phyloP scores from a whole-genome alignment of 2,797 vertebrate genomes.

The Podarcis siculus region DNA sequence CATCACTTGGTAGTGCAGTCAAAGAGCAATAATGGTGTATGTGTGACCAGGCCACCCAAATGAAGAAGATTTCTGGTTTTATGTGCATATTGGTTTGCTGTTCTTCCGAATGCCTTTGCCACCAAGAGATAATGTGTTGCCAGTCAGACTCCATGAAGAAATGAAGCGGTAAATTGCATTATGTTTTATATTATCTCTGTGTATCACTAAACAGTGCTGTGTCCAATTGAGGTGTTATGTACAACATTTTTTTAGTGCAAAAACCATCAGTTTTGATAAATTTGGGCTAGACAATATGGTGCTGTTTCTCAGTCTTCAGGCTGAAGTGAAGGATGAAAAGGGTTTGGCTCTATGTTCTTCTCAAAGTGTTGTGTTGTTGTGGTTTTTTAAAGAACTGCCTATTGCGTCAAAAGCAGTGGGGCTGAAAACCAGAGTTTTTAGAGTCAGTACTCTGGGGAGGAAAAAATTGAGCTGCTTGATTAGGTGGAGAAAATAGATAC shows the following conservation, averaged over 20 bases:
- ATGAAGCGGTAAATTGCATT: slow-evolving; percentile 65
- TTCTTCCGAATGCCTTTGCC: slow-evolving; percentile 43
- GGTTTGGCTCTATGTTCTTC: neutral
- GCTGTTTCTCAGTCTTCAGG: neutral
- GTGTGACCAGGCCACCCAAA: neutral
- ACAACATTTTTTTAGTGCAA: slow-evolving; percentile 59
- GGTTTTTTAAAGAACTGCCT: neutral
- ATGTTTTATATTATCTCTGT: slow-evolving; percentile 71
- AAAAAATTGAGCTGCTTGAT: slow-evolving; percentile 1
- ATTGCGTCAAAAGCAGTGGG: slow-evolving; percentile 7
- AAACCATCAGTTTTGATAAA: slow-evolving; percentile 58
- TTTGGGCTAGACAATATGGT: slow-evolving; percentile 44
- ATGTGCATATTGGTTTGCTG: slow-evolving; percentile 21
- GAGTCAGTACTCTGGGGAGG: neutral
- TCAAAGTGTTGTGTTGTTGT: neutral
- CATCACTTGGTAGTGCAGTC: neutral
- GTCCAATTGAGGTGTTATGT: slow-evolving; percentile 60
- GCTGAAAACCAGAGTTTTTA: slow-evolving; percentile 21
- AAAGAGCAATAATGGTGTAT: neutral
- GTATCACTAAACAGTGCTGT: slow-evolving; percentile 55
- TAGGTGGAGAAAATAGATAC: slow-evolving; percentile 25
- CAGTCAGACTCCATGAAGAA: slow-evolving; percentile 67
- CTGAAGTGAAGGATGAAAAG: neutral
- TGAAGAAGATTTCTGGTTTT: slow-evolving; percentile 2
- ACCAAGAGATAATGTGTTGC: slow-evolving; percentile 48